These are phyloP conservation scores for Erinaceus europaeus DNA, from an alignment of 2,113 vertebrate species.

Conservation along the genomic window DNA sequence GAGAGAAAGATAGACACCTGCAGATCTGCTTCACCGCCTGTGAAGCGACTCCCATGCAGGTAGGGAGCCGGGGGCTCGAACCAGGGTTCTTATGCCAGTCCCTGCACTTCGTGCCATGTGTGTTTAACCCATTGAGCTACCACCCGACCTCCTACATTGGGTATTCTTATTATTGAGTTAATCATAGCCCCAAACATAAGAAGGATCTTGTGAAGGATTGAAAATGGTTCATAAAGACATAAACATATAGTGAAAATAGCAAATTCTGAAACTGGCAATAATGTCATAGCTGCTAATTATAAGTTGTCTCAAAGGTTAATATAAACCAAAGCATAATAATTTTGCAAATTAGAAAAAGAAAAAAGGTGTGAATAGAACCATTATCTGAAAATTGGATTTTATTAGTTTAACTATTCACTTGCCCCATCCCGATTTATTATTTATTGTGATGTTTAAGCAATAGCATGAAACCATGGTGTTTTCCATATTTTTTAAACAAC, in stretches of 20 bases:
- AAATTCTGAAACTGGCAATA: slow-evolving; percentile 38
- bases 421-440: background rate
- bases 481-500: slow-evolving; percentile 2
- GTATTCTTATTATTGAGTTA: background rate
- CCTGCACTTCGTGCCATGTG: too few relatives aligned
- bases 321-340: slow-evolving; percentile 1
- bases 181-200: background rate
- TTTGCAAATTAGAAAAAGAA: slow-evolving; percentile 26
- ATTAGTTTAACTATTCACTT: background rate
- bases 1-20: too few relatives aligned
- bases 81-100: too few relatives aligned
- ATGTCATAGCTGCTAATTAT: slow-evolving; percentile 16
- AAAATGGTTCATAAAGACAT: background rate
- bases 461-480: background rate
- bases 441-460: background rate
- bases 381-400: slow-evolving; percentile 22
- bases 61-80: too few relatives aligned
- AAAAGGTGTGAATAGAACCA: slow-evolving; percentile 39
- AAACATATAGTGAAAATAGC: slow-evolving; percentile 15
- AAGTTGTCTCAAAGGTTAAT: slow-evolving; percentile 31
- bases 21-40: too few relatives aligned
- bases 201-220: background rate
- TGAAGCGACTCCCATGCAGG: too few relatives aligned
- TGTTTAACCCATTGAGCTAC: too few relatives aligned
- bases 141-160: too few relatives aligned